Evolutionary conservation across 2,797 vertebrate genomes (phyloP).

Genomic region (Phoeniculus purpureus): DNA sequence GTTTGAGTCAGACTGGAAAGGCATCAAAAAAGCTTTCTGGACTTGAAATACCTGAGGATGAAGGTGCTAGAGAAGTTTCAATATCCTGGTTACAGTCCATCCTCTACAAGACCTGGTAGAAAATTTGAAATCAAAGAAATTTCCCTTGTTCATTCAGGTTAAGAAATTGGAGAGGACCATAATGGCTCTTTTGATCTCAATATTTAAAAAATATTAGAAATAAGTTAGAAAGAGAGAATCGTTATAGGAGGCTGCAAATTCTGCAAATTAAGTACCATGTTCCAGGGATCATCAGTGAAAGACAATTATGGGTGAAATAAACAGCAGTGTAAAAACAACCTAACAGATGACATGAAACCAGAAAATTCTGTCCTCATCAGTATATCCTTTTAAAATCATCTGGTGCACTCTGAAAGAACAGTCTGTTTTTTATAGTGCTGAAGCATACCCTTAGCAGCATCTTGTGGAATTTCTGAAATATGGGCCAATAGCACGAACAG

Average conservation of each 20-base stretch:
- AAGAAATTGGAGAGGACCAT: not conserved
- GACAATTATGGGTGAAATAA: not conserved
- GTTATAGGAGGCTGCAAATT: not conserved
- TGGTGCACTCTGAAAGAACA: not conserved
- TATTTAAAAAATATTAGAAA: not conserved
- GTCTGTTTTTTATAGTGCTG: not conserved
- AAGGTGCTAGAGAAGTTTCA: not conserved
- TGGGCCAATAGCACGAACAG: fast-evolving
- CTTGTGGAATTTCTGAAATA: not conserved
- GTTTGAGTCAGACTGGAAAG: not conserved
- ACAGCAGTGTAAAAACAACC: not conserved
- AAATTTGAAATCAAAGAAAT: not conserved
- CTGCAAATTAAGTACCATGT: not conserved
- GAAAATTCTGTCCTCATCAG: not conserved
- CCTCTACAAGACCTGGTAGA: not conserved
- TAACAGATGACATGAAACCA: not conserved
- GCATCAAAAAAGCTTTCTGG: not conserved
- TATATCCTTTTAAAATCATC: not conserved
- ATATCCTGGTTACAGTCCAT: not conserved
- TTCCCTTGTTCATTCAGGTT: not conserved
- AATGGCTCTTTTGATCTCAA: not conserved
- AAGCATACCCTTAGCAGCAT: not conserved
- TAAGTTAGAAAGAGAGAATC: not conserved
- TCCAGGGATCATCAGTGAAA: not conserved
- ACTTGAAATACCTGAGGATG: not conserved